Evolutionary conservation across 1,140 invertebrate genomes (phyloP).

Genomic region (Holotrichia oblita): DNA sequence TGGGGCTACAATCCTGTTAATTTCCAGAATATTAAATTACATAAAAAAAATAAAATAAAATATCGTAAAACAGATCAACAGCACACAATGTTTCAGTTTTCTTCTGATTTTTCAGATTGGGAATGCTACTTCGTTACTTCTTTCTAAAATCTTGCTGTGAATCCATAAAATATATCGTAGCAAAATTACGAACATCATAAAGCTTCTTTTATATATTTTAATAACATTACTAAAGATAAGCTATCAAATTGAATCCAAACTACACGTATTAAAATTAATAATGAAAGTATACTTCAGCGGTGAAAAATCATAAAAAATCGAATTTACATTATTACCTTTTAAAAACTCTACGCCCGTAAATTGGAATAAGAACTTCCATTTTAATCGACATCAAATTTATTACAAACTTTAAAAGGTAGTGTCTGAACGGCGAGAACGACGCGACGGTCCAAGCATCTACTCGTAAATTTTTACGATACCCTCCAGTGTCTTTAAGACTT

Average conservation of each 20-base stretch:
- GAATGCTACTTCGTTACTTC: no score
- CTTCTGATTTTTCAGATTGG: no score
- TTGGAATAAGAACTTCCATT: neutral
- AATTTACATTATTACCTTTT: slow-evolving; percentile 9
- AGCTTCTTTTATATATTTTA: neutral
- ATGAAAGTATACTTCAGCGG: neutral
- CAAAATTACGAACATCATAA: neutral
- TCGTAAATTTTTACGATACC: slow-evolving; percentile 8
- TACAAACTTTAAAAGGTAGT: slow-evolving; percentile 8
- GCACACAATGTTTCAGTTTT: no score
- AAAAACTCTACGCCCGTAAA: neutral
- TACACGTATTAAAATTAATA: slow-evolving; percentile 6
- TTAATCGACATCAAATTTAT: slow-evolving; percentile 2
- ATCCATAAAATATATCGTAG: neutral
- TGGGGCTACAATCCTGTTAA: no score
- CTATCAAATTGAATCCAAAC: no score
- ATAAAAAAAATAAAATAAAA: no score
- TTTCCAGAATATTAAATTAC: no score
- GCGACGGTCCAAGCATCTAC: neutral
- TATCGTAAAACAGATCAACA: no score
- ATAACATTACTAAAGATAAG: neutral
- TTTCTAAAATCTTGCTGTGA: no score
- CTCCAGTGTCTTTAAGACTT: slow-evolving; percentile 6
- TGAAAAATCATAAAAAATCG: neutral
- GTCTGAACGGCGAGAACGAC: neutral